Percentiles rank a stretch among this genome's conserved stretches.
phyloP scores from a whole-genome alignment of 2,113 vertebrate species.

The Hylia prasina region DNA sequence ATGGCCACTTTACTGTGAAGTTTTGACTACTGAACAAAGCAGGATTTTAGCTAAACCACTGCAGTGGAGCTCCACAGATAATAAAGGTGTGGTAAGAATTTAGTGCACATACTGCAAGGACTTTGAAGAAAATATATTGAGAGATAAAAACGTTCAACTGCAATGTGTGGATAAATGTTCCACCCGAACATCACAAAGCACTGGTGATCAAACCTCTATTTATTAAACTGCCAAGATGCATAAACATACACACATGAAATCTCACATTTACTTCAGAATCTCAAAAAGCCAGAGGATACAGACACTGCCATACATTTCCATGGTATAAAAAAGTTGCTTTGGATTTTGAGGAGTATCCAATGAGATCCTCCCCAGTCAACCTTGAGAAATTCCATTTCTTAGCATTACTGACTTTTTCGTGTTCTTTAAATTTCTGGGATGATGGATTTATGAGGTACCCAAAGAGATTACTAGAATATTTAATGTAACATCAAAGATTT shows the following conservation, averaged over 20 bases:
- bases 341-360: not conserved
- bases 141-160: not conserved
- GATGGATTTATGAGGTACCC: not conserved
- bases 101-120: not conserved
- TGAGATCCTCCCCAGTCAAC: not conserved
- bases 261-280: not conserved
- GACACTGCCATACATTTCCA: not conserved
- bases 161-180: not conserved
- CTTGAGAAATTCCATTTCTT: not conserved
- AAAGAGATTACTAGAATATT: not conserved
- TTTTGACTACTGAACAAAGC: not conserved
- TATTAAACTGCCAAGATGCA: not conserved
- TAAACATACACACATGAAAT: fast-evolving
- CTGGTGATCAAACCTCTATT: not conserved
- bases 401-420: not conserved
- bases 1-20: not conserved
- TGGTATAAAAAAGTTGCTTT: not conserved
- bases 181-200: not conserved
- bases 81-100: not conserved
- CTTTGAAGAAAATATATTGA: fast-evolving
- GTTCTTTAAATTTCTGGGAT: not conserved
- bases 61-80: not conserved
- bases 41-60: not conserved
- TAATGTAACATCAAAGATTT: not conserved
- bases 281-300: not conserved